A percentile compares a stretch with the other conserved stretches of the same genome.
Conservation (phyloP, 2,888 invertebrate genomes). For the Pterostichus niger region DNA sequence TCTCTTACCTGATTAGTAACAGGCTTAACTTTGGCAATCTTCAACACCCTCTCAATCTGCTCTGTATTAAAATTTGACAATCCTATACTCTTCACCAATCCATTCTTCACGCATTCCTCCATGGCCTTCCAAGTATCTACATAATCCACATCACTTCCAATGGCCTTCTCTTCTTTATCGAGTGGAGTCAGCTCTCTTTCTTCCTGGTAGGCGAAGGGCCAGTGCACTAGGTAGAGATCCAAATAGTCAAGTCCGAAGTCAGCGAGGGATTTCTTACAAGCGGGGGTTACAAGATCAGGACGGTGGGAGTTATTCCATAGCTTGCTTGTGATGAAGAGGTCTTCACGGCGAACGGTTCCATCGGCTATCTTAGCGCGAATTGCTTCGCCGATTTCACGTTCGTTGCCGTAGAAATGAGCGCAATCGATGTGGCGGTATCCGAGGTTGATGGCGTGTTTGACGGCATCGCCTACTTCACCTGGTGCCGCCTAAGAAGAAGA, state of each 20-base stretch:
- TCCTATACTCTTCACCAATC: slow-evolving; percentile 82
- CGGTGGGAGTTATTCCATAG: slow-evolving; percentile 81
- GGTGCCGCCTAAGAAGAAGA: slow-evolving; percentile 75
- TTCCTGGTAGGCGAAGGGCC: slow-evolving; percentile 79
- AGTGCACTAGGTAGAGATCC: slow-evolving; percentile 82
- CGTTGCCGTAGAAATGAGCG: slow-evolving; percentile 74
- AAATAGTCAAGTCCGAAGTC: slow-evolving; percentile 80
- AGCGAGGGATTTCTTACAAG: slow-evolving; percentile 76
- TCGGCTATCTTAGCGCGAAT: slow-evolving; percentile 75
- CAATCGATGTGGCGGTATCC: slow-evolving; percentile 78
- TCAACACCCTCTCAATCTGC: slow-evolving; percentile 81
- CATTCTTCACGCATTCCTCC: slow-evolving; percentile 80
- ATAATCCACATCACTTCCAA: slow-evolving; percentile 79
- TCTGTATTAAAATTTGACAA: slow-evolving; percentile 85
- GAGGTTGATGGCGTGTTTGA: slow-evolving; percentile 75
- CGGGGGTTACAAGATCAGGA: slow-evolving; percentile 78
- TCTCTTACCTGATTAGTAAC: slow-evolving; percentile 77
- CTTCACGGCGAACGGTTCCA: slow-evolving; percentile 76
- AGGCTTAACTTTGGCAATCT: slow-evolving; percentile 78
- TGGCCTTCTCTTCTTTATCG: slow-evolving; percentile 38
- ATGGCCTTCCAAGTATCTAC: slow-evolving; percentile 82
- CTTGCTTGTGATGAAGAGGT: slow-evolving; percentile 77
- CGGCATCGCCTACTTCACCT: slow-evolving; percentile 71
- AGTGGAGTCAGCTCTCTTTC: slow-evolving; percentile 26
- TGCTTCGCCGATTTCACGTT: slow-evolving; percentile 74